Conservation (phyloP, 2,797 vertebrate genomes). For the Tarsius wallacei region DNA sequence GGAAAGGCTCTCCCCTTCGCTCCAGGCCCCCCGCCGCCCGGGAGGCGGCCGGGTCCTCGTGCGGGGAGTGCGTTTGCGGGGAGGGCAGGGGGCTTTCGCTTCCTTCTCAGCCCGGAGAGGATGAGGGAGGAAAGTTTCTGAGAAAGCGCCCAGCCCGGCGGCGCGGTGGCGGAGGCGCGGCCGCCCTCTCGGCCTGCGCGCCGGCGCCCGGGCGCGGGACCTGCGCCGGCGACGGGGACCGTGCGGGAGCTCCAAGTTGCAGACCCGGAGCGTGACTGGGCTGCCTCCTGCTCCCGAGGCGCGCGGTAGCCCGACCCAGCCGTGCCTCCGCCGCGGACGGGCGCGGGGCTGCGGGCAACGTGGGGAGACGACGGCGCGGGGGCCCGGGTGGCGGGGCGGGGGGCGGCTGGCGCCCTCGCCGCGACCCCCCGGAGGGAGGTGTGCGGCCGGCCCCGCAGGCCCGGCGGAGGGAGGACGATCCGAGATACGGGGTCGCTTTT, state of each 20-base stretch:
- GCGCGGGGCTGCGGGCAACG: background rate
- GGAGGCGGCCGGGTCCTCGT: background rate
- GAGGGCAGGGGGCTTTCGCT: background rate
- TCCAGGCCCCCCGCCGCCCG: background rate
- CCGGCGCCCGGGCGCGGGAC: constrained; percentile 64
- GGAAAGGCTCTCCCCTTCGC: background rate
- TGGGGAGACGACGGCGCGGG: constrained; percentile 6
- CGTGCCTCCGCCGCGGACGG: background rate
- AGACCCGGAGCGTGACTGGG: background rate
- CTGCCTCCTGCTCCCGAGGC: background rate
- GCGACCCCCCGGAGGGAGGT: background rate
- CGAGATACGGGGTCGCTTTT: background rate
- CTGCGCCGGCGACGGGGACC: background rate
- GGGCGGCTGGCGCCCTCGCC: background rate
- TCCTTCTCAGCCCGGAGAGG: background rate
- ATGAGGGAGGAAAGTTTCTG: constrained; percentile 41
- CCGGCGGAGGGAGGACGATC: background rate
- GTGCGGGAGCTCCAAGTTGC: constrained; percentile 10
- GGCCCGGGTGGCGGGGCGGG: background rate
- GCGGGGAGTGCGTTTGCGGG: background rate
- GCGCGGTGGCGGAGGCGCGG: constrained; percentile 63
- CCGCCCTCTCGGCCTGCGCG: constrained; percentile 69
- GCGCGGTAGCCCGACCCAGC: background rate
- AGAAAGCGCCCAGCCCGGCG: constrained; percentile 48
- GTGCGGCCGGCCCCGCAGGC: background rate